Conservation (phyloP, 2,888 invertebrate genomes). For the Temnothorax ravouxi region DNA sequence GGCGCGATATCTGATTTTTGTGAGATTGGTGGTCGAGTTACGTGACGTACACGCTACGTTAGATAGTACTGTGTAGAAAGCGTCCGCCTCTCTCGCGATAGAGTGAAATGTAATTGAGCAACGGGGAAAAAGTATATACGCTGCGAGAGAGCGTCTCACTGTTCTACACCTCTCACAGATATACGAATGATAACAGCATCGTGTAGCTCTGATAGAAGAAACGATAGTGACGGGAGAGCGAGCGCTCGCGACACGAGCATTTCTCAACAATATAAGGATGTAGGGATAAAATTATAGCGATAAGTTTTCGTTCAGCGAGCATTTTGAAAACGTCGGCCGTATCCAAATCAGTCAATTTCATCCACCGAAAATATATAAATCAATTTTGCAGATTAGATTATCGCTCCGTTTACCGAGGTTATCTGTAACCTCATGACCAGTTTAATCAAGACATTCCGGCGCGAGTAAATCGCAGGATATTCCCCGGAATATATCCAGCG, state of each 20-base stretch:
- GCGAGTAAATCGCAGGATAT: slow-evolving; percentile 50
- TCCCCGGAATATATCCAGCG: slow-evolving; percentile 33
- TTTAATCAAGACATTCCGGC: slow-evolving; percentile 50
- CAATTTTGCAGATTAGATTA: slow-evolving; percentile 36
- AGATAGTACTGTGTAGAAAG: slow-evolving; percentile 41
- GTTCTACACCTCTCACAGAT: slow-evolving; percentile 40
- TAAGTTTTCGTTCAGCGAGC: not conserved
- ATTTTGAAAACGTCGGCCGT: not conserved
- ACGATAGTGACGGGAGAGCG: slow-evolving; percentile 15
- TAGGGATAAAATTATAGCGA: not conserved
- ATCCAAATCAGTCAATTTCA: not conserved
- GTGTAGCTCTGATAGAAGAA: slow-evolving; percentile 6
- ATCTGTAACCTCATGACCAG: slow-evolving; percentile 37
- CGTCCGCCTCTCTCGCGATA: slow-evolving; percentile 49
- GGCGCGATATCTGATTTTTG: slow-evolving; percentile 29
- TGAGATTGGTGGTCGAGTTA: slow-evolving; percentile 28
- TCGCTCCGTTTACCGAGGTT: slow-evolving; percentile 23
- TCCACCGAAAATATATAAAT: slow-evolving; percentile 7
- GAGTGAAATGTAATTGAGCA: slow-evolving; percentile 55
- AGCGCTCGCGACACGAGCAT: not conserved
- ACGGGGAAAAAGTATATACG: slow-evolving; percentile 39
- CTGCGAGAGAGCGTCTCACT: slow-evolving; percentile 44
- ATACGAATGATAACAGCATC: slow-evolving; percentile 26
- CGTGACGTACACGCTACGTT: slow-evolving; percentile 16
- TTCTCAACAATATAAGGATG: not conserved